Base-by-base conservation (phyloP, 2,113 vertebrate genomes). In the Micromys minutus region DNA sequence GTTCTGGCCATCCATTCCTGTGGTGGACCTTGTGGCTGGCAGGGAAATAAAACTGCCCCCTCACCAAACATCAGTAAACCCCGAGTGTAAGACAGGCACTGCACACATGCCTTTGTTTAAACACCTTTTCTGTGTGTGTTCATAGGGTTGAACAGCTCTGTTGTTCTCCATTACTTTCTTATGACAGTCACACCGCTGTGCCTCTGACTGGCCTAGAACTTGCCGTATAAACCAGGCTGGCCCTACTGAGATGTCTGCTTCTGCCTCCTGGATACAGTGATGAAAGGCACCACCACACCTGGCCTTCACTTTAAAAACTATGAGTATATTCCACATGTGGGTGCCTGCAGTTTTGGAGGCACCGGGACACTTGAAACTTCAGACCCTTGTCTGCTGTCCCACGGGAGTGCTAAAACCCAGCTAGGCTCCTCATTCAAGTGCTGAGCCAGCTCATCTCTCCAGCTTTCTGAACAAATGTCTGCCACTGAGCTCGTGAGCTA, bases 131-230 rank as follows among this genome's bases (percentile, higher is more conserved):
- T 31, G 63, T 39, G 42, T 42, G 15, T 45, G 81, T 84, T 42
- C 11, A 11, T 1, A 47, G 29, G 61, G 9, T 2, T 7, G 19
- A 15, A 19, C 2, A 0, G 11, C 39, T 45, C 57, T 47, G 24
- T 42, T 45, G 22, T 29, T 47, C 39, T 47, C 39, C 80, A 22
- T 19, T 61, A 13, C 42, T 10, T 47, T 47, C 39, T 84, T 31
- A 16, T 79, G 24, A 29, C 47, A 42, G 3, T n/a, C 16, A 42
- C 16, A 55, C 89, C 22, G 7, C 8, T 2, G 13, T 50, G 42
- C 31, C 31, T 31, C 19, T 47, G 59, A 29, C 83, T 67, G 31
- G 29, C 52, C 31, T 26, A 1, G 42, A 72, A 31, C 39, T 83
- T 22, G n/a, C n/a, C 31, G 29, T 42, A 63, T 31, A 45, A 61